Evolutionary conservation across 2,888 invertebrate genomes (phyloP).

Genomic region (Epirrita christyi): DNA sequence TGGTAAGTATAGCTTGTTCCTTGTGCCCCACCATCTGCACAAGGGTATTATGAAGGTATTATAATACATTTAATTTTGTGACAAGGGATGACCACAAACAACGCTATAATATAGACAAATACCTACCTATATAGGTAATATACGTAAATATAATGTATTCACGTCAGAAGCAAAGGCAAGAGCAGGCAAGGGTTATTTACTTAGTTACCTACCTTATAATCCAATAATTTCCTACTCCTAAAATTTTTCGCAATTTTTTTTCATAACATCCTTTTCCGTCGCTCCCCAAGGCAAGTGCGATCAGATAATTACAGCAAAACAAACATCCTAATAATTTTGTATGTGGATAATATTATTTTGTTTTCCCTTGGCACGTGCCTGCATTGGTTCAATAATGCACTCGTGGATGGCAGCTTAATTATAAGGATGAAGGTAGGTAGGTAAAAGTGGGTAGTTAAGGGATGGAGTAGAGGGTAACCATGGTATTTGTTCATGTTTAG

Average conservation of each 20-base stretch:
- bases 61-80: too few species aligned
- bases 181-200: too few species aligned
- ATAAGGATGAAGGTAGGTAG: slow-evolving; percentile 15
- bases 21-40: too few species aligned
- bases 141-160: too few species aligned
- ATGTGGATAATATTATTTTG: slow-evolving; percentile 25
- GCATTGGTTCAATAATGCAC: slow-evolving; percentile 20
- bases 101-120: too few species aligned
- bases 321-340: slow-evolving; percentile 33
- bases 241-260: background rate
- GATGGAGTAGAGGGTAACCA: background rate
- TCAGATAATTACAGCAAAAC: slow-evolving; percentile 31
- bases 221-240: background rate
- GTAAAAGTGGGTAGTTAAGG: slow-evolving; percentile 1
- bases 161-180: too few species aligned
- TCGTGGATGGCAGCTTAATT: slow-evolving; percentile 26
- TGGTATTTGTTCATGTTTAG: background rate
- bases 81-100: too few species aligned
- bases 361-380: slow-evolving; percentile 32
- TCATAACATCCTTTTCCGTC: background rate
- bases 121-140: too few species aligned
- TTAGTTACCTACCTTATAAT: too few species aligned
- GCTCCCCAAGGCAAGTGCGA: slow-evolving; percentile 15
- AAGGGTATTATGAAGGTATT: too few species aligned
- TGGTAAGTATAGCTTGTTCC: too few species aligned